Percentiles rank a stretch among this genome's conserved stretches.
Evolutionary conservation across 2,888 invertebrate species (phyloP).

Genomic region (Ptilodon capucinus): DNA sequence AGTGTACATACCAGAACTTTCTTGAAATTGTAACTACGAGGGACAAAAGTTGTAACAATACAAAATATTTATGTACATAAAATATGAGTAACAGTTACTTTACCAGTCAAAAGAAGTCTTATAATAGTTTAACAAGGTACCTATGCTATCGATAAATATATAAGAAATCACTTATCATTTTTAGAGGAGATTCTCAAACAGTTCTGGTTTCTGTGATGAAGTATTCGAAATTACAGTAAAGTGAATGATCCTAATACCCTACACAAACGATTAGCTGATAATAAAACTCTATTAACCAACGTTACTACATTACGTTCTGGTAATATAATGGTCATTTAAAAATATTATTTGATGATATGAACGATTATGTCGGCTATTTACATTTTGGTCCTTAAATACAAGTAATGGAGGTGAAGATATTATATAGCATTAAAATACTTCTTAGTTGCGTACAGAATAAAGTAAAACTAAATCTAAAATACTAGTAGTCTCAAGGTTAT

Average conservation of each 20-base stretch:
- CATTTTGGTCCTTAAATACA: slow-evolving; percentile 69
- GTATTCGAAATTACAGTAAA: slow-evolving; percentile 16
- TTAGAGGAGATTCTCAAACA: too few species aligned
- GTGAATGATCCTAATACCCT: slow-evolving; percentile 24
- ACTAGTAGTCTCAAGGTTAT: neutral
- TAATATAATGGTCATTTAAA: slow-evolving; percentile 34
- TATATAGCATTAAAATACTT: neutral
- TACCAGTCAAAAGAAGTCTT: too few species aligned
- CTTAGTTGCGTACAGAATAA: neutral
- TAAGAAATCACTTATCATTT: too few species aligned
- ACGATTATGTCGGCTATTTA: slow-evolving; percentile 53
- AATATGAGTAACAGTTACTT: too few species aligned
- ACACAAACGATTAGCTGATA: slow-evolving; percentile 34
- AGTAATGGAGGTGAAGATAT: slow-evolving; percentile 38
- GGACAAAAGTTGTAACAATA: too few species aligned
- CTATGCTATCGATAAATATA: too few species aligned
- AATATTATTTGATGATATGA: slow-evolving; percentile 63
- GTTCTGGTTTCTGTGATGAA: slow-evolving; percentile 1
- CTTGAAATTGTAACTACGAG: too few species aligned
- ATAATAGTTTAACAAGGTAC: too few species aligned
- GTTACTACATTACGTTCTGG: slow-evolving; percentile 36
- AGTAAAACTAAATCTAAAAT: neutral
- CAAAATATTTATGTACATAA: too few species aligned
- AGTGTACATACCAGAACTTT: too few species aligned
- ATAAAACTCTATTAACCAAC: slow-evolving; percentile 47